phyloP scores from a whole-genome alignment of 2,113 vertebrate species.

The Holacanthus passer region DNA sequence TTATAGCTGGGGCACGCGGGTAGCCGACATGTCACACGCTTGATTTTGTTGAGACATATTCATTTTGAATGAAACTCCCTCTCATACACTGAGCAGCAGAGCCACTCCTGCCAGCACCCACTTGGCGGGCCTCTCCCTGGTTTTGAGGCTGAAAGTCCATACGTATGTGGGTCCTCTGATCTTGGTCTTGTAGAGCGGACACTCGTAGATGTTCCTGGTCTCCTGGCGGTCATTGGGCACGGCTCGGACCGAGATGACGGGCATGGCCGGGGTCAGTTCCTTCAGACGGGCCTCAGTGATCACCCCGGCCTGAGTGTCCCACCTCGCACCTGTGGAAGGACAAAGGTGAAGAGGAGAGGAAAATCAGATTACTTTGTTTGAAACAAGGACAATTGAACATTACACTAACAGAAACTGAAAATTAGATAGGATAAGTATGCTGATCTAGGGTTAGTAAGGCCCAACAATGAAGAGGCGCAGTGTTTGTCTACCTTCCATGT shows the following conservation, averaged over 20 bases:
- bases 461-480: neutral
- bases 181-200: conserved; percentile 85
- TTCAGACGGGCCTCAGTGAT: conserved; percentile 82
- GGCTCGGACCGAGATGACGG: conserved; percentile 83
- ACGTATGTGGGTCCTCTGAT: conserved; percentile 82
- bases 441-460: neutral
- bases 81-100: conserved; percentile 84
- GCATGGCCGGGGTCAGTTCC: conserved; percentile 80
- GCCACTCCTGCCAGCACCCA: conserved; percentile 85
- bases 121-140: conserved; percentile 83
- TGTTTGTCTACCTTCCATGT: conserved; percentile 80
- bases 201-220: conserved; percentile 86
- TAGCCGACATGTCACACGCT: too few relatives aligned
- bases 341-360: neutral
- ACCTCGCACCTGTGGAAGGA: conserved; percentile 79
- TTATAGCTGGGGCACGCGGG: too few relatives aligned
- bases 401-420: too few relatives aligned
- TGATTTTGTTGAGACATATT: too few relatives aligned
- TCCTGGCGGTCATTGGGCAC: conserved; percentile 83
- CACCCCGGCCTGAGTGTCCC: conserved; percentile 84
- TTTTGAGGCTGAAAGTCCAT: conserved; percentile 83
- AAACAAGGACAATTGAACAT: neutral
- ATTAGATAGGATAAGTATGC: neutral
- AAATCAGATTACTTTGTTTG: neutral
- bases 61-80: neutral